Evolutionary conservation across 2,888 invertebrate genomes (phyloP).

Genomic region (Lacanobia wlatinum): DNA sequence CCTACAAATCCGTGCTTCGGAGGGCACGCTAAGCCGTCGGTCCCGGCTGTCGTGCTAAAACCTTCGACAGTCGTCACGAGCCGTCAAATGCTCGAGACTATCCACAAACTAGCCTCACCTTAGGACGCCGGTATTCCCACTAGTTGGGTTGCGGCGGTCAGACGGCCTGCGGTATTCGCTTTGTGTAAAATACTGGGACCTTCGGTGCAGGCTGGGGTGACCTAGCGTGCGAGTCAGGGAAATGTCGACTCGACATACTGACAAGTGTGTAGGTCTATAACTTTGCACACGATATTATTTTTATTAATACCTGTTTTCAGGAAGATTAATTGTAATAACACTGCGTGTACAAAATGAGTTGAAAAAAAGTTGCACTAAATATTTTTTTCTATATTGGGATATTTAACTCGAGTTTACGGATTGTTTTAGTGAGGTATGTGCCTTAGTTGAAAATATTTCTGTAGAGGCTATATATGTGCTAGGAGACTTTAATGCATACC

Average conservation of each 20-base stretch:
- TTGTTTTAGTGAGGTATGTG: too few relatives aligned
- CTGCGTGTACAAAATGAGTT: too few relatives aligned
- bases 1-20: constrained; percentile 3
- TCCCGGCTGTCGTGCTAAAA: constrained; percentile 25
- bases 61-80: constrained; percentile 30
- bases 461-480: too few relatives aligned
- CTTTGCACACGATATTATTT: constrained; percentile 15
- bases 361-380: too few relatives aligned
- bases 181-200: constrained; percentile 7
- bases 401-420: too few relatives aligned
- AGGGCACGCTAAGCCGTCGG: constrained; percentile 34
- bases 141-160: constrained; percentile 11
- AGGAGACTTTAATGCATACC: too few relatives aligned
- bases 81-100: constrained; percentile 8
- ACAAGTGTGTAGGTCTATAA: constrained; percentile 5
- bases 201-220: not conserved
- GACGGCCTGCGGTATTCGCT: not conserved
- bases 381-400: too few relatives aligned
- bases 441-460: too few relatives aligned
- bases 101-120: constrained; percentile 6
- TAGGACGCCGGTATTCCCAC: constrained; percentile 5
- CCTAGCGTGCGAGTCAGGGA: constrained; percentile 19
- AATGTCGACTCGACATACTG: constrained; percentile 17
- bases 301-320: too few relatives aligned
- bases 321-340: too few relatives aligned